Evolutionary conservation across 1,140 invertebrate genomes (phyloP).

Genomic region (Lepidostoma basale): DNA sequence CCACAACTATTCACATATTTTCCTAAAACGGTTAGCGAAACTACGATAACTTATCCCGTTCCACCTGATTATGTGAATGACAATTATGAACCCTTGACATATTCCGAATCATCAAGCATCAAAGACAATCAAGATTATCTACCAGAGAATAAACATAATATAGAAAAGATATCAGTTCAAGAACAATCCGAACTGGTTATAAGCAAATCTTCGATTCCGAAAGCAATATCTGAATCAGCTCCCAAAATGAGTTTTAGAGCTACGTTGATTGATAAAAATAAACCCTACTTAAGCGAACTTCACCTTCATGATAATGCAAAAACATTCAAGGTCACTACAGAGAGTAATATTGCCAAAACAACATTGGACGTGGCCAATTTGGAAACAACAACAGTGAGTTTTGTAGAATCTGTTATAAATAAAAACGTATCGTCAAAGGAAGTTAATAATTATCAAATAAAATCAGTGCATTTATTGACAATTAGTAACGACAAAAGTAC

Average conservation of each 20-base stretch:
- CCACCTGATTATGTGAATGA: slow-evolving; percentile 44
- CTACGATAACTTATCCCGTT: slow-evolving; percentile 27
- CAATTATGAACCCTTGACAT: slow-evolving; percentile 44
- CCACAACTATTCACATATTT: too few relatives aligned
- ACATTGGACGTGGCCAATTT: slow-evolving; percentile 39
- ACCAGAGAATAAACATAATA: not conserved
- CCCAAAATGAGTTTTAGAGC: not conserved
- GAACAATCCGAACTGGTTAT: not conserved
- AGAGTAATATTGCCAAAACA: slow-evolving; percentile 35
- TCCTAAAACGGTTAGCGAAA: not conserved
- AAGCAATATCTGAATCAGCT: not conserved
- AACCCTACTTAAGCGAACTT: not conserved
- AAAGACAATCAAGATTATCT: not conserved
- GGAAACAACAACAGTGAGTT: slow-evolving; percentile 37
- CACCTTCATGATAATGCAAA: not conserved
- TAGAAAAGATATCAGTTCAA: not conserved
- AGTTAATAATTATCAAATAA: slow-evolving; percentile 34
- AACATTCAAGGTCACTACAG: slow-evolving; percentile 24
- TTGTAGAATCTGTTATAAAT: slow-evolving; percentile 21
- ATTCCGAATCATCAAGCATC: slow-evolving; percentile 4
- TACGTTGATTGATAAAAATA: slow-evolving; percentile 7
- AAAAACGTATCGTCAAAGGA: not conserved
- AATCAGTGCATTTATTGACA: slow-evolving; percentile 36
- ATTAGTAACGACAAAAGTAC: slow-evolving; percentile 36
- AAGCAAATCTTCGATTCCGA: not conserved